Evolutionary conservation across 2,888 invertebrate species (phyloP), one percentile per base, ranked within the genome.

Genomic region (Coleophora flavipennella): DNA sequence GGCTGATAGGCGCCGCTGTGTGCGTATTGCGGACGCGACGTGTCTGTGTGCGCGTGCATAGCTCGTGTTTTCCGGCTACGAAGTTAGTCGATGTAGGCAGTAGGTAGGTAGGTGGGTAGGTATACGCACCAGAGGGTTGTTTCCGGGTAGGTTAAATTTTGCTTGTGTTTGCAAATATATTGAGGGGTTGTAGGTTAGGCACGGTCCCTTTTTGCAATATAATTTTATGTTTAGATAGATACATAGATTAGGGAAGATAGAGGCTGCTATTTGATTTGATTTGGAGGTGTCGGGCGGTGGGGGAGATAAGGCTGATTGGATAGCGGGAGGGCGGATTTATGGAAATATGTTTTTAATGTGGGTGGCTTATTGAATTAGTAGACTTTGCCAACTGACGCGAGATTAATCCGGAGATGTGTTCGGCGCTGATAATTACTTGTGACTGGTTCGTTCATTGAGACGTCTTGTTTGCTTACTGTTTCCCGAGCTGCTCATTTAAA

Each of bases 201-300:
- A 59, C 62, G 62, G 66, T 83, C 79, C 81, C 81, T 81, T 81
- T 83, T 81, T 81, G 83, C 73, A 73, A 78, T 81, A 81, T 81
- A 78, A 81, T 81, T 80, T 80, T 73, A 79, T 75, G 79, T 78
- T 76, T 76, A 81, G 83, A 80, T 83, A 80, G 80, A 79, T 70
- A 71, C 72, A 78, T 70, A 83, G 81, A 84, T 84, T 80, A 79
- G 75, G 77, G 74, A 80, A 79, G 79, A 76, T 73, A 77, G 83
- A 83, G 80, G 78, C 79, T 81, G 83, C 69, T 83, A 84, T 84
- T 84, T 81, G 81, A 84, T 84, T 83, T 81, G 83, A 83, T 84
- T 83, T 81, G 81, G 77, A 81, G 83, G 83, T 84, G 83, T 83
- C 80, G 62, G 80, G 67, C 59, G 67, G 77, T 60, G 74, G 74